Evolutionary conservation across 2,888 invertebrate species (phyloP), one percentile per base, ranked within the genome.

Genomic region (Eilema griseolum): DNA sequence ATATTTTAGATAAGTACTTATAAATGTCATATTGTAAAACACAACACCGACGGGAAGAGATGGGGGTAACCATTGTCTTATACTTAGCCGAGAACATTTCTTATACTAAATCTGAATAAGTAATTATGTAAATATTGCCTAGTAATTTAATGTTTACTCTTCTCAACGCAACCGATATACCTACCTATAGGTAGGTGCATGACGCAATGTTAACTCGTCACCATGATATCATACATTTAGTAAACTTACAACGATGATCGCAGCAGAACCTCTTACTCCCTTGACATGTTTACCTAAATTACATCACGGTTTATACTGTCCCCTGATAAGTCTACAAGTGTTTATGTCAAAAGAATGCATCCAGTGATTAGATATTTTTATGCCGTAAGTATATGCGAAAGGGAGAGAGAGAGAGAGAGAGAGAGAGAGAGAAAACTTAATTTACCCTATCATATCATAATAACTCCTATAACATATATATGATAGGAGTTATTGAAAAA

Each of bases 171-270:
- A 52, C 28, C n/a, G 41, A n/a, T 28, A 52, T 64, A 37, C 5
- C 12, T 28, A 28, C 28, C 2, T 28, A 28, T 63, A n/a, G n/a
- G n/a, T 26, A 14, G 11, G 28, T 28, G 16, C 41, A 64, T 64
- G 46, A 64, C n/a, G 52, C n/a, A 46, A 64, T 31, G 41, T 62
- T 28, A 28, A 31, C 31, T 66, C 16, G 61, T 33, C 12, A 66
- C 33, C 66, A 57, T 66, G 66, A 57, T 57, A 66, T 66, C 66
- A 66, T 56, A 28, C 64, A 20, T 59, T 59, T 16, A 0, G 26
- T 59, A 59, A 59, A 59, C 59, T 28, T 59, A 24, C 23, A 28
- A 26, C 52, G 52, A 20, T 59, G 59, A 59, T 66, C 57, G 26
- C 57, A 66, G 16, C 64, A 64, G 20, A 41, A 26, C 41, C 41